phyloP scores from a whole-genome alignment of 2,113 vertebrate genomes.

The Anser cygnoides region DNA sequence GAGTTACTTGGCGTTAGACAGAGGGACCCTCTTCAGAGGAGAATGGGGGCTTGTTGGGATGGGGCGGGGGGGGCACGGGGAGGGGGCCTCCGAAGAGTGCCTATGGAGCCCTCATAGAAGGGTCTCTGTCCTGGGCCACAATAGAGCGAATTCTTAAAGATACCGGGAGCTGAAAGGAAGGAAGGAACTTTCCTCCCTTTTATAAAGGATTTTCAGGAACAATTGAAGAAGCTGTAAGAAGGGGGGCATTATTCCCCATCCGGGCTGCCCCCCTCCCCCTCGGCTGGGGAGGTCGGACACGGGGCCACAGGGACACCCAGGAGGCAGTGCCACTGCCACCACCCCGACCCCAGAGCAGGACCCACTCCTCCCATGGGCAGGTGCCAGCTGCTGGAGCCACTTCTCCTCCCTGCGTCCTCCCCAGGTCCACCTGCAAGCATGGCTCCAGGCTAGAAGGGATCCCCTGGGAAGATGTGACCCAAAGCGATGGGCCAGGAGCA shows the following conservation, averaged over 20 bases:
- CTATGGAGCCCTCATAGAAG: constrained; percentile 81
- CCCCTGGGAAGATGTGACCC: accelerated
- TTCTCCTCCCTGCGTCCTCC: background rate
- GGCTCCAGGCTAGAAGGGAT: background rate
- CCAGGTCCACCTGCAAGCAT: background rate
- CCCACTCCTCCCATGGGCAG: background rate
- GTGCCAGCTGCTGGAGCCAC: accelerated
- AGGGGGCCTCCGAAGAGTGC: constrained; percentile 67
- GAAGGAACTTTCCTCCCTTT: constrained; percentile 62
- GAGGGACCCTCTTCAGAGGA: constrained; percentile 95
- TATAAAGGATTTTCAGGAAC: constrained; percentile 68
- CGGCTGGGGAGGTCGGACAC: background rate
- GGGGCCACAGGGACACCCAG: too few species aligned
- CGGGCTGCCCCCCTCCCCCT: background rate
- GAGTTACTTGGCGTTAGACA: constrained; percentile 93
- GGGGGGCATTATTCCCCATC: constrained; percentile 57
- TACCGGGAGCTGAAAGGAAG: constrained; percentile 71
- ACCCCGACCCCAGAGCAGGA: accelerated
- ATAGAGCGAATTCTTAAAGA: constrained; percentile 84
- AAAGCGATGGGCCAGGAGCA: accelerated
- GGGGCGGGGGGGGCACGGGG: constrained; percentile 73
- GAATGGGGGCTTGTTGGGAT: constrained; percentile 94
- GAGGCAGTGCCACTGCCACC: background rate
- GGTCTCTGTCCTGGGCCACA: constrained; percentile 88
- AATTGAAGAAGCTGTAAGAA: constrained; percentile 65